Percentiles rank a stretch among this genome's conserved stretches.
Conservation (phyloP, 2,888 invertebrate species). For the Octonoba sinensis region DNA sequence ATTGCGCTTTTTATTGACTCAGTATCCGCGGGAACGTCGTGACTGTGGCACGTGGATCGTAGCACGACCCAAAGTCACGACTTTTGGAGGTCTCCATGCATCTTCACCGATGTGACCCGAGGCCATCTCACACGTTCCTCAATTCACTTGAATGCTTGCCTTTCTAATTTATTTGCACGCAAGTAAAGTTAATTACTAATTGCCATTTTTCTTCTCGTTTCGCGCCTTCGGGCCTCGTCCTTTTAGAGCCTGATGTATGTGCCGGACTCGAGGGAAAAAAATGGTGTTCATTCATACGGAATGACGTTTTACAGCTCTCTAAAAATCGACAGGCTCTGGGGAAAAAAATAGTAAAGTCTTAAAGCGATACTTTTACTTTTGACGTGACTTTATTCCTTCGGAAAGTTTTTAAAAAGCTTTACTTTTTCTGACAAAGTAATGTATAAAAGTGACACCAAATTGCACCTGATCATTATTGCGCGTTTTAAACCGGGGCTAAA, state of each 20-base stretch:
- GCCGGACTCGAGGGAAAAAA: too few relatives aligned
- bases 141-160: constrained; percentile 33
- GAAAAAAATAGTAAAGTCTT: too few relatives aligned
- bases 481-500: too few relatives aligned
- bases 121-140: constrained; percentile 40
- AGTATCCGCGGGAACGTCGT: constrained; percentile 36
- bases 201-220: constrained; percentile 43
- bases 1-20: constrained; percentile 53
- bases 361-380: too few relatives aligned
- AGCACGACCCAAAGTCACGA: constrained; percentile 56
- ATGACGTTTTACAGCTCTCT: too few relatives aligned
- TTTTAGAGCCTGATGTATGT: background rate
- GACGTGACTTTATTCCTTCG: too few relatives aligned
- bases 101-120: constrained; percentile 14
- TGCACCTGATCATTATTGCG: too few relatives aligned
- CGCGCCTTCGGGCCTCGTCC: constrained; percentile 14
- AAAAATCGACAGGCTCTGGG: too few relatives aligned
- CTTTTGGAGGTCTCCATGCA: constrained; percentile 12
- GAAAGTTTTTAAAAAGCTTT: too few relatives aligned
- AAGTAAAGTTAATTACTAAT: constrained; percentile 49
- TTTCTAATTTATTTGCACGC: constrained; percentile 43
- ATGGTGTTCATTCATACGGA: too few relatives aligned
- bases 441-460: too few relatives aligned
- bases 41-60: constrained; percentile 55
- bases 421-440: too few relatives aligned